Base-by-base conservation (phyloP, 2,888 invertebrate species). In the Pogonocherus hispidulus region DNA sequence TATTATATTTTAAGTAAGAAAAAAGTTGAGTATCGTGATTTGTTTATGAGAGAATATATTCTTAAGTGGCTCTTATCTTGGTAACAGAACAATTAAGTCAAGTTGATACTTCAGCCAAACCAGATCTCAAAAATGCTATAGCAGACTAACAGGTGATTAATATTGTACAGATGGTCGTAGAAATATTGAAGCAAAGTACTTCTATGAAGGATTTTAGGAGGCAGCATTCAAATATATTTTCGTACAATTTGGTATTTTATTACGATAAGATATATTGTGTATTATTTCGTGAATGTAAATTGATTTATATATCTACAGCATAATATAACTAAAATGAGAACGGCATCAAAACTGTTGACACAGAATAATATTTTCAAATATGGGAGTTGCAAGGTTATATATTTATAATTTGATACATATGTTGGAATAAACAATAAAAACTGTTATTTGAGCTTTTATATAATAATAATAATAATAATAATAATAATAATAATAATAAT, bases 1-100 rank as follows among this genome's bases (percentile, higher is more conserved):
- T 14, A n/a, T 2, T 2, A 37, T n/a, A 5, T 41, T n/a, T 41
- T n/a, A n/a, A 41, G 6, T 14, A 41, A 41, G 5, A 41, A 41
- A 27, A 41, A n/a, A 41, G 32, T 32, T 41, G 3, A 41, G 41
- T 4, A 41, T 16, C 41, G 14, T 41, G n/a, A 41, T n/a, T 14
- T 41, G n/a, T 41, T 41, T 41, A 41, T 41, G 41, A n/a, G 41
- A n/a, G 14, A 41, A 14, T 41, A n/a, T 41, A 4, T n/a, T 41
- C 41, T 41, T 41, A 41, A 41, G 41, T 14, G 41, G 41, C n/a
- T 41, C 41, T 41, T 41, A 41, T 41, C 41, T 14, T 16, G n/a
- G 41, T 6, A 32, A 32, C 32, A 32, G 32, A 32, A 32, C 32
- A 32, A 32, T 32, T 32, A 47, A 23, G 6, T 51, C 51, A 23